A percentile compares a stretch with the other conserved stretches of the same genome.
These are phyloP conservation scores for Xestia ashworthii DNA, from an alignment of 2,888 invertebrate genomes.

Conservation along the genomic window DNA sequence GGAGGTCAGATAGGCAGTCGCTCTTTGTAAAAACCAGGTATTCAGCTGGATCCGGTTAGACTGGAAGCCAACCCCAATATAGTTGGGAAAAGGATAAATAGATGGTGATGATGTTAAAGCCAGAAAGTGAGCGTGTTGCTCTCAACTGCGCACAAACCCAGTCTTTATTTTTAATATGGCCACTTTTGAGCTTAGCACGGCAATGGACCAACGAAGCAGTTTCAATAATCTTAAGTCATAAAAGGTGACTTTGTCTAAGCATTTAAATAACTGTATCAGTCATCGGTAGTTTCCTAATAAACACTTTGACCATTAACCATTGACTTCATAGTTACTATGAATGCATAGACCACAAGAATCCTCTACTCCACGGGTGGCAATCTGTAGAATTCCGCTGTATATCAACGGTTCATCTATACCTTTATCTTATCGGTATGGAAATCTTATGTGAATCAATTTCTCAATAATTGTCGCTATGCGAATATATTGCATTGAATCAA, in stretches of 20 bases:
- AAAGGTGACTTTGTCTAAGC: not conserved
- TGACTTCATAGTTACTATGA: constrained; percentile 3
- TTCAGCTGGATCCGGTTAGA: too few species aligned
- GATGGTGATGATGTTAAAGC: too few species aligned
- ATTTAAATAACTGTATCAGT: constrained; percentile 3
- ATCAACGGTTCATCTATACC: constrained; percentile 28
- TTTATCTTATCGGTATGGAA: constrained; percentile 20
- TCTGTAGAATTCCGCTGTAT: constrained; percentile 18
- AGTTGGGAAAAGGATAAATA: too few species aligned
- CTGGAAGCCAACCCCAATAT: too few species aligned
- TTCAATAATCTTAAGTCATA: not conserved
- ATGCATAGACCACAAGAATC: constrained; percentile 14
- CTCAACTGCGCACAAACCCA: not conserved
- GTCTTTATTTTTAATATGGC: too few species aligned
- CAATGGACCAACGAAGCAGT: too few species aligned
- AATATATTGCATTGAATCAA: constrained; percentile 1
- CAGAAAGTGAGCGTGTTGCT: not conserved
- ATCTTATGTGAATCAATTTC: not conserved
- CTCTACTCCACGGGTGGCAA: not conserved
- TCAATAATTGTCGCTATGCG: not conserved
- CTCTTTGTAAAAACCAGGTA: too few species aligned
- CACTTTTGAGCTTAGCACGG: too few species aligned
- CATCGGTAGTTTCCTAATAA: constrained; percentile 4
- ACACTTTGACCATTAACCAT: not conserved
- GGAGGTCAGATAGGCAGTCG: too few species aligned